A percentile compares a stretch with the other conserved stretches of the same genome.
phyloP scores from a whole-genome alignment of 2,888 invertebrate species.

The Isoperla grammatica region DNA sequence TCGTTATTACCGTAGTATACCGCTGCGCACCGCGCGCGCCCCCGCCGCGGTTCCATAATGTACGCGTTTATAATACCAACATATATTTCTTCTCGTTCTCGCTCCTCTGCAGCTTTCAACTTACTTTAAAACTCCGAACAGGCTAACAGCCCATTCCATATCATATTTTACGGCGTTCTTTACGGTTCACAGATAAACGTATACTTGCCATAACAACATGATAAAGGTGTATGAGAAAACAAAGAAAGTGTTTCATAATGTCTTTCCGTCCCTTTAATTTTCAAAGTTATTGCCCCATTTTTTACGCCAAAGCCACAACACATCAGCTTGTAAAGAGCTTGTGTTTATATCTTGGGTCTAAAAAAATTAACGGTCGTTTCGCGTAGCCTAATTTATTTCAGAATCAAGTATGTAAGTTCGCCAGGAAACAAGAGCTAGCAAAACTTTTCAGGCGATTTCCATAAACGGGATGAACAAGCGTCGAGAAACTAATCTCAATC shows the following conservation, averaged over 20 bases:
- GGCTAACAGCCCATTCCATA: background rate
- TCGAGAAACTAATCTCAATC: conserved; percentile 20
- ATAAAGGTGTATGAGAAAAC: background rate
- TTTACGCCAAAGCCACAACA: background rate
- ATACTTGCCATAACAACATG: background rate
- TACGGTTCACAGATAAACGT: background rate
- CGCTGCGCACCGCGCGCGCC: conserved; percentile 9
- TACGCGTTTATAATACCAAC: conserved; percentile 11
- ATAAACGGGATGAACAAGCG: conserved; percentile 6
- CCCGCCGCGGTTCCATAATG: conserved; percentile 15
- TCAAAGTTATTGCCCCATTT: conserved; percentile 2
- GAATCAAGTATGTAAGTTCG: background rate
- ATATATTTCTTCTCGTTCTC: conserved; percentile 13
- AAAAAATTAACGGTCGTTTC: background rate
- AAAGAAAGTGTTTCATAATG: conserved; percentile 5
- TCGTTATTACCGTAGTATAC: conserved; percentile 16
- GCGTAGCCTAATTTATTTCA: background rate
- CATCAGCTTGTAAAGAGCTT: background rate
- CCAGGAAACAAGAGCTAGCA: background rate
- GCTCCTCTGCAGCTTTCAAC: background rate
- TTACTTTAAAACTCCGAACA: background rate
- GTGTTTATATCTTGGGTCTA: background rate
- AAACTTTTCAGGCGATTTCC: background rate
- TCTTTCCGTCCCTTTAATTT: conserved; percentile 1
- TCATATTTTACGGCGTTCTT: conserved; percentile 6